Conservation (phyloP, 2,113 vertebrate genomes). For the Festucalex cinctus region DNA sequence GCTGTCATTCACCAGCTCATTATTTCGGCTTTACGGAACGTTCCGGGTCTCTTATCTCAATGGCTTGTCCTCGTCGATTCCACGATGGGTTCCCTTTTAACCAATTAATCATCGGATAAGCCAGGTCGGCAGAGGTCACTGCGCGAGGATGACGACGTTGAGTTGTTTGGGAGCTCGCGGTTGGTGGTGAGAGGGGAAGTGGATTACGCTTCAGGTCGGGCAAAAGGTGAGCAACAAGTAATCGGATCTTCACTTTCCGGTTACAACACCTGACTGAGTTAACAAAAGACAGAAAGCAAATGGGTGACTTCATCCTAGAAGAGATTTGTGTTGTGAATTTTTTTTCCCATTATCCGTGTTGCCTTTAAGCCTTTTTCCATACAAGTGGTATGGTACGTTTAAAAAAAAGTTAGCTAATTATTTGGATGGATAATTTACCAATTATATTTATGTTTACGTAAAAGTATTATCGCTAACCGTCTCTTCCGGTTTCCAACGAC, state of each 20-base stretch:
- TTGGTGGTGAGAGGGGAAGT: conserved; percentile 25
- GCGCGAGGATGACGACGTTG: conserved; percentile 15
- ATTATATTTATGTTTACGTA: too few relatives aligned
- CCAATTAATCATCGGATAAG: not conserved
- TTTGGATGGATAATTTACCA: too few relatives aligned
- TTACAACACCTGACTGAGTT: not conserved
- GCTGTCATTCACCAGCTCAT: conserved; percentile 22
- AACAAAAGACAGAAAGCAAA: not conserved
- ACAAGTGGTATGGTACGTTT: too few relatives aligned
- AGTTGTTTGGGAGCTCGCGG: not conserved
- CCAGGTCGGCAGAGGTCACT: not conserved
- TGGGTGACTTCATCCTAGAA: not conserved
- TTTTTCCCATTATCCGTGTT: too few relatives aligned
- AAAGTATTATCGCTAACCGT: too few relatives aligned
- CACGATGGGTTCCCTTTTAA: not conserved
- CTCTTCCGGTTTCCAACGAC: too few relatives aligned
- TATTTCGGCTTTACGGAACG: conserved; percentile 18
- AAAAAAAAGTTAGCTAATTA: too few relatives aligned
- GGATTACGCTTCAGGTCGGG: conserved; percentile 50
- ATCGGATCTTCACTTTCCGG: conserved; percentile 6
- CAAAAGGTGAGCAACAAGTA: conserved; percentile 16
- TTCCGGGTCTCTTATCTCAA: conserved; percentile 16
- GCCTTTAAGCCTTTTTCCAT: too few relatives aligned
- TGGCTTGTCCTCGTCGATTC: conserved; percentile 11
- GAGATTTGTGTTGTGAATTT: too few relatives aligned